Base-by-base conservation (phyloP, 2,113 vertebrate species). In the Colistium nudipinnis region DNA sequence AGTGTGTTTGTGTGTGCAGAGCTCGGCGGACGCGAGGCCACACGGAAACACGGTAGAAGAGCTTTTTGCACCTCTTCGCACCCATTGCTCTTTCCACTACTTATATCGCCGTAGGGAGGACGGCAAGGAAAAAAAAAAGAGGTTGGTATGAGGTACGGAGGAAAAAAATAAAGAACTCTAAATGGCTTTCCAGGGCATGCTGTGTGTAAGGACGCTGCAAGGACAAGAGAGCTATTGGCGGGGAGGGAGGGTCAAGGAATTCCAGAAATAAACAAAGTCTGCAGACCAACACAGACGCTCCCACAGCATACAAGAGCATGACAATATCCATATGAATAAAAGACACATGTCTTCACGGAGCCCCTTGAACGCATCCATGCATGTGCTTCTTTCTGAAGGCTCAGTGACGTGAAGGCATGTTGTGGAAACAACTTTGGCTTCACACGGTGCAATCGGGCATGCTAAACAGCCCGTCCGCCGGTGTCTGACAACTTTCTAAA, bases 401-500 rank as follows among this genome's bases (percentile, higher is more conserved):
- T 54, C 27, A 7, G 47, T 31, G 48, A 38, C 60, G 51, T 24
- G 47, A 19, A 4, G 43, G 43, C 2, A 6, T 66, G 59, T 47
- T 65, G 68, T 72, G 62, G 82, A 86, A 86, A 82, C 56, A 54
- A 56, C 54, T 65, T 85, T 70, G 82, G 78, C 82, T 72, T 80
- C 62, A 45, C 66, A 30, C 73, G 41, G 66, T 63, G 74, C 44
- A n/a, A 70, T 75, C 69, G 70, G 49, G 83, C 47, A 66, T 81
- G 83, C 75, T 87, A 80, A 89, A 82, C 70, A 82, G 75, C 60
- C 4, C 74, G 66, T 72, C 57, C 25, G 56, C 82, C 60, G 28
- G 67, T 70, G 74, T 80, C 85, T 85, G 87, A 87, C 86, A 90
- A 87, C 86, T 86, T 86, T 90, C 82, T 87, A 88, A 89, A 91